Conservation (phyloP, 2,113 vertebrate species). For the Plectropomus leopardus region DNA sequence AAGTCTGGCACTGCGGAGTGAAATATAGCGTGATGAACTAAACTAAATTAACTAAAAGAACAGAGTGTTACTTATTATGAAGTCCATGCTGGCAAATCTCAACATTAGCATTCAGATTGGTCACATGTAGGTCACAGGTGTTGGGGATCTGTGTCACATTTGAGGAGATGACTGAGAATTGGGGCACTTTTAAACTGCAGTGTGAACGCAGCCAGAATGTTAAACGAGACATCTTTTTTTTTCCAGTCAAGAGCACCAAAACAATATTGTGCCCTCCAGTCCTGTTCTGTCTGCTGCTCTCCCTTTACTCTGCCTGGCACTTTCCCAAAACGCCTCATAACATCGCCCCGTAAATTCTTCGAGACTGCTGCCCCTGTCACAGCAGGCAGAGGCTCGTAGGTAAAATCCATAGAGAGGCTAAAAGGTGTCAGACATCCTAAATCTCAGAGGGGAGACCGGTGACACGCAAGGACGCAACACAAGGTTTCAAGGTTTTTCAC, state of each 20-base stretch:
- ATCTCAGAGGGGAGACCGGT: conserved; percentile 46
- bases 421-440: conserved; percentile 69
- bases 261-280: conserved; percentile 17
- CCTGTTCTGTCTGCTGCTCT: conserved; percentile 25
- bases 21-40: too few relatives aligned
- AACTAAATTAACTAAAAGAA: neutral
- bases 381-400: conserved; percentile 20
- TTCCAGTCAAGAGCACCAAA: conserved; percentile 12
- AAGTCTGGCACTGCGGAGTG: too few relatives aligned
- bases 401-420: conserved; percentile 61
- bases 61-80: neutral
- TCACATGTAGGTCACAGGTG: conserved; percentile 29
- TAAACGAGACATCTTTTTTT: conserved; percentile 15
- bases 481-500: conserved; percentile 43
- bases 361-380: conserved; percentile 32
- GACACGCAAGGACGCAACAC: conserved; percentile 48
- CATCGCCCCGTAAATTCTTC: conserved; percentile 35
- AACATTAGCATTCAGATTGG: neutral
- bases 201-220: conserved; percentile 11
- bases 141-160: conserved; percentile 19
- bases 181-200: conserved; percentile 11
- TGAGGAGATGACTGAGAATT: neutral
- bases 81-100: neutral
- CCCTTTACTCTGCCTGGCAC: conserved; percentile 32
- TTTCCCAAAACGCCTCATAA: conserved; percentile 17